A percentile compares a stretch with the other conserved stretches of the same genome.
Conservation (phyloP, 2,888 invertebrate genomes). For the Drosophila pseudotakahashii region DNA sequence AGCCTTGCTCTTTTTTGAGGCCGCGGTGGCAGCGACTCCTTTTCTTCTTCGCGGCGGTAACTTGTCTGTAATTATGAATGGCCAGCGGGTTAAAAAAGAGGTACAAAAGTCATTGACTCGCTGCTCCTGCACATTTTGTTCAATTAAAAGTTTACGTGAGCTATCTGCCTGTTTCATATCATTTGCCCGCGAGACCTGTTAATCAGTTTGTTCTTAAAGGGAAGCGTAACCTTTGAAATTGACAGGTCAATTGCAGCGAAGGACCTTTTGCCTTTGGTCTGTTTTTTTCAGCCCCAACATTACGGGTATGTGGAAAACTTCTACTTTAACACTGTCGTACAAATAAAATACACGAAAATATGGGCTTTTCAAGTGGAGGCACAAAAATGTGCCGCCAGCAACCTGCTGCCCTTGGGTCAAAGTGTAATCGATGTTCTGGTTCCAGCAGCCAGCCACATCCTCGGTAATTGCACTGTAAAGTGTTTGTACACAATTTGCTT, state of each 20-base stretch:
- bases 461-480: constrained; percentile 70
- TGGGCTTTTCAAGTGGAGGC: background rate
- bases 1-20: constrained; percentile 5
- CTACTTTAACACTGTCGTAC: background rate
- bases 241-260: constrained; percentile 26
- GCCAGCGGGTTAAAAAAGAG: constrained; percentile 54
- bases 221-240: constrained; percentile 21
- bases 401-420: constrained; percentile 22
- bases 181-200: constrained; percentile 44
- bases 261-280: too few species aligned
- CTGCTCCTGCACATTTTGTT: constrained; percentile 45
- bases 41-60: constrained; percentile 40
- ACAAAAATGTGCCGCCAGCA: constrained; percentile 12
- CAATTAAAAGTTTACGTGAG: constrained; percentile 67
- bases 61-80: constrained; percentile 71
- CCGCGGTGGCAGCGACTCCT: constrained; percentile 27
- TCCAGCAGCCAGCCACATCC: constrained; percentile 20
- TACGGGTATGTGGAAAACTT: too few species aligned
- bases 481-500: constrained; percentile 67
- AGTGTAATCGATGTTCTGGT: constrained; percentile 16
- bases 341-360: background rate
- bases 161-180: constrained; percentile 65
- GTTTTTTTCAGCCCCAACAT: too few species aligned
- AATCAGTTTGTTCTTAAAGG: constrained; percentile 47
- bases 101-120: constrained; percentile 41